A percentile compares a stretch with the other conserved stretches of the same genome.
These are phyloP conservation scores for Cheilosia soror DNA, from an alignment of 2,888 invertebrate genomes.

Conservation along the genomic window DNA sequence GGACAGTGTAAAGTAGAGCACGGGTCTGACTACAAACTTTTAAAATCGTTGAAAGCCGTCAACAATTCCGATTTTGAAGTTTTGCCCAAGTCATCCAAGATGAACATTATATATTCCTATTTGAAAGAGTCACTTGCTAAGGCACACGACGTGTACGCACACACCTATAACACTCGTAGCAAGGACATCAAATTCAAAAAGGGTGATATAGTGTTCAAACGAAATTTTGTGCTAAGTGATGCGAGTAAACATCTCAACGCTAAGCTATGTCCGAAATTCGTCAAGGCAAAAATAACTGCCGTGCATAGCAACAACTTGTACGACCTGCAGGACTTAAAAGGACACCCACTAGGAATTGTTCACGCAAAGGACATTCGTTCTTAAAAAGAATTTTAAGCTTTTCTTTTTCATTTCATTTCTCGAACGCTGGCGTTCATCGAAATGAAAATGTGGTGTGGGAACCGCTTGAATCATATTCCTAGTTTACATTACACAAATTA, in stretches of 20 bases:
- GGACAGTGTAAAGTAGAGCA: background rate
- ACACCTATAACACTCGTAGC: background rate
- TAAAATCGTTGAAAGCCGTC: background rate
- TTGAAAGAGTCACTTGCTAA: background rate
- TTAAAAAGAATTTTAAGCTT: too few relatives aligned
- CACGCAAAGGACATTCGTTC: background rate
- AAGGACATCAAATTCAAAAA: background rate
- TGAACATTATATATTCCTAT: slow-evolving; percentile 1
- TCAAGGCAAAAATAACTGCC: background rate
- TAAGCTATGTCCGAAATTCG: slow-evolving; percentile 14
- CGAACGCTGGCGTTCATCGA: too few relatives aligned
- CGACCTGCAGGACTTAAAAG: background rate
- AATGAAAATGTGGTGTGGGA: too few relatives aligned
- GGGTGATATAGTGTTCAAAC: background rate
- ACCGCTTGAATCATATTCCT: too few relatives aligned
- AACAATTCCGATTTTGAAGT: slow-evolving; percentile 26
- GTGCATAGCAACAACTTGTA: background rate
- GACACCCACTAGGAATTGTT: background rate
- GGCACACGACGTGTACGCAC: background rate
- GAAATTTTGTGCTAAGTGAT: background rate
- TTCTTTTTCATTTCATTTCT: too few relatives aligned
- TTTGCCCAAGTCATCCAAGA: slow-evolving; percentile 1
- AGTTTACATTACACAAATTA: too few relatives aligned
- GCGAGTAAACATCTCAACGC: background rate
- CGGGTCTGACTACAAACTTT: background rate